These are phyloP conservation scores for Stichodactyla helianthus DNA, from an alignment of 64 coral and sea anemone genomes.

Conservation along the genomic window DNA sequence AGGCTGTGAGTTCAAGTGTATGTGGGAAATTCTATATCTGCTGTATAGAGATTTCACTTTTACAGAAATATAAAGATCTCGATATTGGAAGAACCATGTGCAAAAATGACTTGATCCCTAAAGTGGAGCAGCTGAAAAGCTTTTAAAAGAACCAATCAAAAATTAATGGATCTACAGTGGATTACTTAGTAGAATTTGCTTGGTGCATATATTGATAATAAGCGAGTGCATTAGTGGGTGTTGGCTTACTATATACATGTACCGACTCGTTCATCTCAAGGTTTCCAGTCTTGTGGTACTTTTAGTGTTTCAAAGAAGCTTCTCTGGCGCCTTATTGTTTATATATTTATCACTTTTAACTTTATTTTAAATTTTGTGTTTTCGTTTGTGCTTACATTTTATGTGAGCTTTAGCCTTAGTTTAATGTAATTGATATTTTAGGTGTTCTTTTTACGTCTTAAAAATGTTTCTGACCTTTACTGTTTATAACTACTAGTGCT, in stretches of 20 bases:
- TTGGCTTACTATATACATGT: neutral
- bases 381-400: no score
- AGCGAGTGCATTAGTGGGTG: neutral
- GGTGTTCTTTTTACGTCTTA: no score
- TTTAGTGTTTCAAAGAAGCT: no score
- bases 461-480: no score
- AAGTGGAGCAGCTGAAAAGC: neutral
- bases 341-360: no score
- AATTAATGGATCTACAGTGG: neutral
- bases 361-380: no score
- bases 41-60: neutral
- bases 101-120: neutral
- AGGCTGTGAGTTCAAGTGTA: neutral
- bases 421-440: no score
- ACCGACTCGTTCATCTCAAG: neutral
- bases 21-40: neutral
- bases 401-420: no score
- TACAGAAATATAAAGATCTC: neutral
- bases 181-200: neutral
- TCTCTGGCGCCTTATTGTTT: no score
- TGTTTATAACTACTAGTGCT: no score
- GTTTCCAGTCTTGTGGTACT: neutral
- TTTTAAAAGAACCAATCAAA: constrained; percentile 4
- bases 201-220: constrained; percentile 1
- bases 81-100: neutral